Evolutionary conservation across 2,797 vertebrate genomes (phyloP), one percentile per base, ranked within the genome.

Genomic region (Onychomys torridus): DNA sequence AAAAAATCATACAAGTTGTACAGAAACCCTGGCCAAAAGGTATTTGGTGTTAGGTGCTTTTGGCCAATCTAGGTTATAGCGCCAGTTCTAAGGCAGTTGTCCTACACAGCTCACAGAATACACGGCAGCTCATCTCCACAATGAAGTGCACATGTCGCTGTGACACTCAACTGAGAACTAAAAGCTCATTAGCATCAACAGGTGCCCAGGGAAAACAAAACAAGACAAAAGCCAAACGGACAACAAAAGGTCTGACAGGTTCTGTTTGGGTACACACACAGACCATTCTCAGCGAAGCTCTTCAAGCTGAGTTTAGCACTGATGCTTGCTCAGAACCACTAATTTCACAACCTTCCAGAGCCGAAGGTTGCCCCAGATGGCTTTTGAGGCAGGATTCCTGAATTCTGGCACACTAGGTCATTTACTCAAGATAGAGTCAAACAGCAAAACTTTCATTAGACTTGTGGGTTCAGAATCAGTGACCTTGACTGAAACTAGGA

Each of bases 251-350:
- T 16, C 83, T 52, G 13, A 67, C 19, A 69, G 23, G 83, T 16
- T 63, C 49, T 52, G 67, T 40, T 75, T 40, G 16, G 10, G 4
- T 17, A 88, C 6, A 11, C 6, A 6, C 34, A 6, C 34, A 71
- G 6, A 55, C n/a, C 49, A 43, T 67, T 6, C 37, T 17, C 17
- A 95, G 84, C 3, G 5, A 89, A 89, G 77, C 49, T 52, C 65
- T 46, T 90, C 85, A 96, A 83, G 43, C 46, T 63, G 73, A 93
- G 77, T 82, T 32, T 90, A 52, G 77, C 57, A 87, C 29, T 59
- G 32, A 61, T 43, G 29, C 49, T 59, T 91, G 84, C 23, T 81
- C 34, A 81, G 65, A 90, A 65, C 75, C 32, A 73, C 13, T 34
- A 73, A 86, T 77, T 92, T 94, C 40, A 11, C 57, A 78, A 43